These are phyloP conservation scores for Coreoperca whiteheadi DNA, from an alignment of 2,113 vertebrate genomes.

Conservation along the genomic window DNA sequence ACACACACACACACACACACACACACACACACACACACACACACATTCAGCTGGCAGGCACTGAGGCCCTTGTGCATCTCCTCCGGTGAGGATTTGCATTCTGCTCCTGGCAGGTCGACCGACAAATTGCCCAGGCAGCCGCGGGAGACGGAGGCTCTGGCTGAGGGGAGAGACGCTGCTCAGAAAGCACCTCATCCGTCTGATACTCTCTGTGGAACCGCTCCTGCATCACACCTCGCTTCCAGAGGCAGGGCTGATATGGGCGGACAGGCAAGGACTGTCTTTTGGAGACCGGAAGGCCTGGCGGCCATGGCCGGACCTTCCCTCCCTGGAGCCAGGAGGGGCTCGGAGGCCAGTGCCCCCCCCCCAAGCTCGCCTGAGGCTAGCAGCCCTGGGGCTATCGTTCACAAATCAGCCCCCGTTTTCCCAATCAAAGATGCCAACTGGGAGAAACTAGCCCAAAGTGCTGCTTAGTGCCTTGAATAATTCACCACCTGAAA, in stretches of 20 bases:
- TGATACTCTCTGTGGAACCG: constrained; percentile 73
- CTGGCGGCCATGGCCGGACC: constrained; percentile 69
- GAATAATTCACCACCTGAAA: constrained; percentile 84
- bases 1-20: constrained; percentile 46
- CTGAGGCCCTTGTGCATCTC: constrained; percentile 74
- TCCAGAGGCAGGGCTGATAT: constrained; percentile 56
- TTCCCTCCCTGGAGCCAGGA: constrained; percentile 67
- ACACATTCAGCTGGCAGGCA: constrained; percentile 70
- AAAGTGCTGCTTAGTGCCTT: constrained; percentile 81
- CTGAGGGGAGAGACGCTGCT: constrained; percentile 66
- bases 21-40: constrained; percentile 32
- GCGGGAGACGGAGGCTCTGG: constrained; percentile 75
- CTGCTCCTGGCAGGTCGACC: constrained; percentile 85
- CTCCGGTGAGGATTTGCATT: constrained; percentile 85
- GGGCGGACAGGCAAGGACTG: constrained; percentile 52
- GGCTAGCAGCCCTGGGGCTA: constrained; percentile 84
- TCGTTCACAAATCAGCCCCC: constrained; percentile 82
- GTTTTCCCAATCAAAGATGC: constrained; percentile 85
- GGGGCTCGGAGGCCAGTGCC: constrained; percentile 72
- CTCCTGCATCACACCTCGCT: constrained; percentile 63
- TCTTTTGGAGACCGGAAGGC: constrained; percentile 70
- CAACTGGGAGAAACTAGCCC: constrained; percentile 72
- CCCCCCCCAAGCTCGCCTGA: constrained; percentile 78
- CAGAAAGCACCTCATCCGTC: constrained; percentile 66
- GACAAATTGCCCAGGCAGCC: constrained; percentile 84